Base-by-base conservation (phyloP, 2,888 invertebrate species). In the Platynereis dumerilii region DNA sequence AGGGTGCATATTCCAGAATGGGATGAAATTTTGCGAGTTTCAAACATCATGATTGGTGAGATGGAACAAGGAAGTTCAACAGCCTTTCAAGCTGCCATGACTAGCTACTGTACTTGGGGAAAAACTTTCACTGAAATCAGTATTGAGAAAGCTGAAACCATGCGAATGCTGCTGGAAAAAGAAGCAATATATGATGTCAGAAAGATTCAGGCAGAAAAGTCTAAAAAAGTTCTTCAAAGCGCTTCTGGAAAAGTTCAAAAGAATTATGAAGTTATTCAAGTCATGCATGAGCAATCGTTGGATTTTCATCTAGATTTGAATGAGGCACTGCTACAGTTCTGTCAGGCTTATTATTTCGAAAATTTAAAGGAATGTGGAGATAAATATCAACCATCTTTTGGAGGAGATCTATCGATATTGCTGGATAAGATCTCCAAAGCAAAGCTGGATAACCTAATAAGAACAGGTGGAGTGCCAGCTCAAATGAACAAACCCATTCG, bases 311-410 rank as follows among this genome's bases (percentile, higher is more conserved):
- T 48, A n/a, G 48, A 48, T 22, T n/a, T 48, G 5, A 48, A 48
- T 22, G 48, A 48, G n/a, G 48, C n/a, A 10, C 48, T 48, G 10
- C 48, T 48, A 5, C n/a, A 7, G 48, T 48, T 48, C 48, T 48
- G 48, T n/a, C n/a, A 52, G 28, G 62, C 62, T 12, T 62, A 62
- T n/a, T 62, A 39, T 45, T 62, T 55, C 27, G 62, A 62, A 29
- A 62, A 62, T 39, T n/a, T 62, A 17, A 27, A 34, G 12, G 52
- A 28, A 12, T 62, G 62, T 56, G 5, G 22, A 29, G 24, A 56
- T 1, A 42, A 26, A 15, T 62, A 55, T 44, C 12, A 15, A 29
- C 62, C 62, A 7, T 45, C 42, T 2, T 62, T 62, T 56, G 62
- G 62, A 7, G 62, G 57, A 3, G 22, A 20, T n/a, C 24, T 62